Evolutionary conservation across 1,140 invertebrate genomes (phyloP).

Genomic region (Ruditapes philippinarum): DNA sequence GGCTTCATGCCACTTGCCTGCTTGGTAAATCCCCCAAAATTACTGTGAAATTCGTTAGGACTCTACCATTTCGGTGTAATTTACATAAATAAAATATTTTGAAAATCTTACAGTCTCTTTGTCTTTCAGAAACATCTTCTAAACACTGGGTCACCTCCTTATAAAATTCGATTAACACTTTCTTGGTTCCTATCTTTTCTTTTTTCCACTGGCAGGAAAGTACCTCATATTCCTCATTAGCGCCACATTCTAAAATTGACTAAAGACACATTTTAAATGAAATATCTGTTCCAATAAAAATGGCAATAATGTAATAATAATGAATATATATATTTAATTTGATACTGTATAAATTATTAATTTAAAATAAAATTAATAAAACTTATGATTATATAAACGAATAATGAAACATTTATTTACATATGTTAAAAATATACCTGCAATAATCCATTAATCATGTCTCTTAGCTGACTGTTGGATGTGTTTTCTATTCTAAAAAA

Average conservation of each 20-base stretch:
- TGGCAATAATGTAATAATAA: too few relatives aligned
- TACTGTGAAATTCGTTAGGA: not conserved
- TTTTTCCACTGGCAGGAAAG: not conserved
- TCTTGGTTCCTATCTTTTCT: not conserved
- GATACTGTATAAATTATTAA: too few relatives aligned
- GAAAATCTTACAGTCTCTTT: not conserved
- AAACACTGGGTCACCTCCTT: not conserved
- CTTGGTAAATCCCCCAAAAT: not conserved
- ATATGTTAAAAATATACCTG: too few relatives aligned
- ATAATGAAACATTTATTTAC: too few relatives aligned
- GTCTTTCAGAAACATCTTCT: not conserved
- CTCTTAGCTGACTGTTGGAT: not conserved
- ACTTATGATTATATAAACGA: too few relatives aligned
- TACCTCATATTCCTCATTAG: not conserved
- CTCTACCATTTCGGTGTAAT: not conserved
- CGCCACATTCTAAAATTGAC: not conserved
- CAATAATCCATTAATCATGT: not conserved
- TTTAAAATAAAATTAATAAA: too few relatives aligned
- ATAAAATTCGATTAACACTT: not conserved
- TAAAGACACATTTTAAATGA: too few relatives aligned
- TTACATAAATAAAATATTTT: not conserved
- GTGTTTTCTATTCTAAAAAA: not conserved
- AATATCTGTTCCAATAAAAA: too few relatives aligned
- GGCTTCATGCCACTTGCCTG: not conserved
- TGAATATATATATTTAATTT: too few relatives aligned